Evolutionary conservation across 2,113 vertebrate genomes (phyloP).

Genomic region (Archilochus colubris): DNA sequence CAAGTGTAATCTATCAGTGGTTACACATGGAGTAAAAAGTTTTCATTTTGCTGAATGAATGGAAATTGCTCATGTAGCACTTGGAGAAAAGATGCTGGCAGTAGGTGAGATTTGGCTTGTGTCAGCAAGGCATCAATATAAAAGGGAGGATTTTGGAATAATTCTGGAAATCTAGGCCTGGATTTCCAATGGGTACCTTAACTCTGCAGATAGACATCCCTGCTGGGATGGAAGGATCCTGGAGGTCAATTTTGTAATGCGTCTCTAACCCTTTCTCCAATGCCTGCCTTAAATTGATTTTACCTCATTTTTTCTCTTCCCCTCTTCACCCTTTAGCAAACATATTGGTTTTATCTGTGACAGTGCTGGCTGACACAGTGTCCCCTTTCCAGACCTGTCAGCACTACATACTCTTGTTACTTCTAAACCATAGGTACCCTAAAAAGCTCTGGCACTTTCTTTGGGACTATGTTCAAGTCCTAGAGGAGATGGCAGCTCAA

Average conservation of each 20-base stretch:
- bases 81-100: neutral
- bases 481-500: neutral
- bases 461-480: neutral
- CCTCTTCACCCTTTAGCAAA: neutral
- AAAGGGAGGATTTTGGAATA: neutral
- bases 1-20: neutral
- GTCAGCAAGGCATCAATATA: neutral
- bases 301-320: neutral
- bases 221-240: neutral
- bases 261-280: neutral
- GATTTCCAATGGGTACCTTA: neutral
- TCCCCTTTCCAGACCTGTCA: neutral
- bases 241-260: neutral
- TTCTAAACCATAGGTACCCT: neutral
- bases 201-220: neutral
- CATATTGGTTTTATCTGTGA: fast-evolving
- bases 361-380: neutral
- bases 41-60: neutral
- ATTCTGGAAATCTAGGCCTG: neutral
- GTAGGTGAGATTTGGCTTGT: neutral
- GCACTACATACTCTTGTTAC: neutral
- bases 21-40: neutral
- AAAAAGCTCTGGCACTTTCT: neutral
- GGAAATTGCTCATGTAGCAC: neutral
- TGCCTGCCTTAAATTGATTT: neutral